Base-by-base conservation (phyloP, 2,888 invertebrate genomes). In the Tetragonisca angustula region DNA sequence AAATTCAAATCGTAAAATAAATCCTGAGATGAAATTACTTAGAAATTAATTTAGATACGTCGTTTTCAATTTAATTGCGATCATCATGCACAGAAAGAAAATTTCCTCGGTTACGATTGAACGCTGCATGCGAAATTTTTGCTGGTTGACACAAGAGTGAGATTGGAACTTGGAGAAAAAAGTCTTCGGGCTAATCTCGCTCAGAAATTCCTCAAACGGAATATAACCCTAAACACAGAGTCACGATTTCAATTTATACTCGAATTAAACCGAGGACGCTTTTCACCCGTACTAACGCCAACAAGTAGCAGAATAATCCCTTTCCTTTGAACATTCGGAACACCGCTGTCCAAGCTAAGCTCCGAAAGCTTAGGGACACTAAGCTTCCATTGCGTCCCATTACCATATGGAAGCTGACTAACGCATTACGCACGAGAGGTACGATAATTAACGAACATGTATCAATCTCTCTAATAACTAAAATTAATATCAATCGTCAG, bases 331-430 rank as follows among this genome's bases (percentile, higher is more conserved):
- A 24, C 32, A 43, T 32, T 21, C 15, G 13, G 13, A 24, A 2
- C 24, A 21, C 69, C 71, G 62, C 67, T 79, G 85, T 84, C 70
- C 69, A 71, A 71, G 62, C 75, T 54, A 65, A 65, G 74, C 65
- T 36, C 15, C 74, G 15, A 27, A 43, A 65, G 74, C 74, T 65
- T 75, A 43, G 19, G 65, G 24, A 43, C 15, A 52, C 19, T 54
- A 54, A 74, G 52, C 65, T 17, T 19, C 19, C 36, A 17, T 24
- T 24, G 36, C 27, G 65, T 2, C 4, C 65, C n/a, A 74, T 74
- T 74, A 74, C 52, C 74, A 65, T 74, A 21, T 21, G 52, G 36
- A 36, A 19, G 13, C 19, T 65, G 65, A 52, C 36, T 54, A 54
- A 74, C 54, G 54, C 54, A 65, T 65, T 74, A 52, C 52, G 54